phyloP scores from a whole-genome alignment of 1,140 invertebrate species.

The Apis mellifera region DNA sequence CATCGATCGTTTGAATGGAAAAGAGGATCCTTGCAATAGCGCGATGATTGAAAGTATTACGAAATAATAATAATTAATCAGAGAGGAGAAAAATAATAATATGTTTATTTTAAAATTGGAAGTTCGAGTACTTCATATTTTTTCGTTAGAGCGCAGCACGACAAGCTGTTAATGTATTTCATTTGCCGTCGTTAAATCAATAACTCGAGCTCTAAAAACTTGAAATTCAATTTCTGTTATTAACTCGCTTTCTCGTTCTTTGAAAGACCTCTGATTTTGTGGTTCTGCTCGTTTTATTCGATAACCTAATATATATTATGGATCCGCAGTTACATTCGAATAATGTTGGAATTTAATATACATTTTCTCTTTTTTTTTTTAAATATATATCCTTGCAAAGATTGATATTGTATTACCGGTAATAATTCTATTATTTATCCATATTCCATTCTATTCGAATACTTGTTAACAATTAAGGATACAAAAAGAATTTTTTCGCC shows the following conservation, averaged over 20 bases:
- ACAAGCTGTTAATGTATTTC: not conserved
- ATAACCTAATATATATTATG: too few species aligned
- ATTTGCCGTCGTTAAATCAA: not conserved
- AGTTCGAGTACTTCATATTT: not conserved
- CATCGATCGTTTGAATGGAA: not conserved
- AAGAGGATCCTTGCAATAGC: not conserved
- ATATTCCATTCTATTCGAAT: too few species aligned
- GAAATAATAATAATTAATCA: conserved; percentile 14
- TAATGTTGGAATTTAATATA: not conserved
- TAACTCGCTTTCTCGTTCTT: not conserved
- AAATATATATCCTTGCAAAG: too few species aligned
- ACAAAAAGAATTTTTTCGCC: not conserved
- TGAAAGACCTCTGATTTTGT: not conserved
- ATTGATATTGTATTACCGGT: too few species aligned
- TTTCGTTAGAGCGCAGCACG: not conserved
- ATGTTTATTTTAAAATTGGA: not conserved
- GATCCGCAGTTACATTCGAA: too few species aligned
- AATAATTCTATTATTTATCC: too few species aligned
- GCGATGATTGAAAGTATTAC: too few species aligned
- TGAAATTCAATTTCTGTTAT: conserved; percentile 2
- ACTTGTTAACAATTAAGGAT: too few species aligned
- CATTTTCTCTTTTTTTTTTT: not conserved
- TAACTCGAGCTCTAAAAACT: not conserved
- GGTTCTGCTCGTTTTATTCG: not conserved
- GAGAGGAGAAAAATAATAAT: not conserved